phyloP scores from a whole-genome alignment of 2,888 invertebrate genomes.

The Conus canariensis region DNA sequence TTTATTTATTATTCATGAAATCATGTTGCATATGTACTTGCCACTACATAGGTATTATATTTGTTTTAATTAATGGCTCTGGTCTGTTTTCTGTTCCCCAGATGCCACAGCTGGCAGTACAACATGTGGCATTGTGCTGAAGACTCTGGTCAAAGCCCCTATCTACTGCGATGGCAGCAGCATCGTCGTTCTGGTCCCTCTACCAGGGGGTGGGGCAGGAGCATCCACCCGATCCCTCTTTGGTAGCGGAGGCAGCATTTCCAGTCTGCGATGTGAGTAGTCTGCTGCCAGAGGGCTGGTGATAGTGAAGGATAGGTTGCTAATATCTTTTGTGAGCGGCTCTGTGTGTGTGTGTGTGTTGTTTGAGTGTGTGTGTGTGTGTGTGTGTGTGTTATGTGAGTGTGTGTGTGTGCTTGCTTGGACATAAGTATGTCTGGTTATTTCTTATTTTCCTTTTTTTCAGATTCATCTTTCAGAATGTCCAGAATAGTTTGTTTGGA shows the following conservation, averaged over 20 bases:
- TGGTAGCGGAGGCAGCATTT: conserved; percentile 72
- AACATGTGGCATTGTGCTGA: conserved; percentile 73
- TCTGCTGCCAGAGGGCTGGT: neutral
- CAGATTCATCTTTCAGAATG: neutral
- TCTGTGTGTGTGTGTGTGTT: conserved; percentile 17
- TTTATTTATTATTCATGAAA: no score
- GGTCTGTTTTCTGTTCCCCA: neutral
- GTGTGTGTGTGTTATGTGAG: conserved; percentile 1
- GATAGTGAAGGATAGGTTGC: neutral
- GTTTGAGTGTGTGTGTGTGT: conserved; percentile 1
- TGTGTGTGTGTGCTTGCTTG: neutral
- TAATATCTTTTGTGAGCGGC: neutral
- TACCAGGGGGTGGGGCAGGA: conserved; percentile 64
- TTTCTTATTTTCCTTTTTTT: neutral
- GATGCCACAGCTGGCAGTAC: conserved; percentile 62
- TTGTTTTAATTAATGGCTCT: no score
- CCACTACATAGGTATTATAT: no score
- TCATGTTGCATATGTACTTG: no score
- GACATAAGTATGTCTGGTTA: neutral
- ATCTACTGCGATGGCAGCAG: conserved; percentile 75
- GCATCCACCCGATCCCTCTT: conserved; percentile 74
- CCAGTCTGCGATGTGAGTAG: conserved; percentile 72
- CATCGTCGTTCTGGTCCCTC: conserved; percentile 70
- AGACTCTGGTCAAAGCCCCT: conserved; percentile 71
- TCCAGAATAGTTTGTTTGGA: no score